Evolutionary conservation across 2,797 vertebrate genomes (phyloP).

Genomic region (Tokudaia muenninki): DNA sequence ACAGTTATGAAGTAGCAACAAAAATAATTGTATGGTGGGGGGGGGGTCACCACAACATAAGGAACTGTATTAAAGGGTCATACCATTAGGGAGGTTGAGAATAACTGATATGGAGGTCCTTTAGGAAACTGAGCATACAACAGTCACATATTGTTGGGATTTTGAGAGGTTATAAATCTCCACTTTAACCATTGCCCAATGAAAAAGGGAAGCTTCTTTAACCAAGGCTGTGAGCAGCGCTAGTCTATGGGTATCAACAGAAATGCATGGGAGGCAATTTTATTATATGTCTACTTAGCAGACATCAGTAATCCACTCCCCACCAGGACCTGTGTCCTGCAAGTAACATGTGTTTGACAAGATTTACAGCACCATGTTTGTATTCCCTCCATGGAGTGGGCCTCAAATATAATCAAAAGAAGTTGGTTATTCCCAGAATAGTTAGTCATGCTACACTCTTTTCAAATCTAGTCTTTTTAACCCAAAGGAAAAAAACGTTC

Average conservation of each 20-base stretch:
- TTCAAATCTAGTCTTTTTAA: background rate
- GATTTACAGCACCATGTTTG: background rate
- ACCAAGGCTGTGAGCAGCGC: no score
- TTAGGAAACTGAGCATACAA: background rate
- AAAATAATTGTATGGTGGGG: background rate
- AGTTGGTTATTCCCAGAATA: background rate
- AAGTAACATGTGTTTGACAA: background rate
- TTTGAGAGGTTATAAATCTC: background rate
- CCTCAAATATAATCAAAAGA: background rate
- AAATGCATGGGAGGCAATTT: background rate
- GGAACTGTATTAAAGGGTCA: background rate
- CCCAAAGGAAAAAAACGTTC: background rate
- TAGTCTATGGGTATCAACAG: background rate
- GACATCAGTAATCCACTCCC: background rate
- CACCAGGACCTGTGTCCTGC: background rate
- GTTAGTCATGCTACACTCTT: background rate
- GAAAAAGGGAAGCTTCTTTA: background rate
- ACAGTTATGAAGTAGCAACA: background rate
- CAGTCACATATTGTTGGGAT: background rate
- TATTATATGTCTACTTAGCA: background rate
- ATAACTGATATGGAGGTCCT: background rate
- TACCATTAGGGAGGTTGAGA: background rate
- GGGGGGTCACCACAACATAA: background rate
- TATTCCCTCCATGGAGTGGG: background rate
- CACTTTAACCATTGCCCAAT: background rate